Percentiles rank a stretch among this genome's conserved stretches.
These are phyloP conservation scores for Neosilurus hyrtlii DNA, from an alignment of 2,797 vertebrate species.

Conservation along the genomic window DNA sequence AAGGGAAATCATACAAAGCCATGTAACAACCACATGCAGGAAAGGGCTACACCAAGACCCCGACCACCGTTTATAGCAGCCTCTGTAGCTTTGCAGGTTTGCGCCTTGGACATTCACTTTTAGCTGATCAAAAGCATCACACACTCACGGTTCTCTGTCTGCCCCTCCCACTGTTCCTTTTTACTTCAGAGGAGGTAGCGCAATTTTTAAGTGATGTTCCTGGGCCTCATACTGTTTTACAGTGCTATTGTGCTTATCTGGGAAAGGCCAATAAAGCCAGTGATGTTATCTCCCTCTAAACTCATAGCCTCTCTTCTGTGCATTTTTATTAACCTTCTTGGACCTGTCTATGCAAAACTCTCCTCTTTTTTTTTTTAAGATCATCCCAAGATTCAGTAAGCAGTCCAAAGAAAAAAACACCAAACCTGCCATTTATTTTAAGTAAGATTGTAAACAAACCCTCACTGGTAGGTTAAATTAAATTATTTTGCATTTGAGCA, in stretches of 20 bases:
- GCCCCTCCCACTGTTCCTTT: slow-evolving; percentile 54
- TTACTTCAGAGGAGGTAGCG: slow-evolving; percentile 56
- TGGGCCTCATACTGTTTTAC: slow-evolving; percentile 68
- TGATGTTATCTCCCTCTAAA: slow-evolving; percentile 69
- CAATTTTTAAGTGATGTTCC: slow-evolving; percentile 61
- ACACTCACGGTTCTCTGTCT: slow-evolving; percentile 31
- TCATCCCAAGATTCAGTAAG: slow-evolving; percentile 39
- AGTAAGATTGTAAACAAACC: slow-evolving; percentile 24
- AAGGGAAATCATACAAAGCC: slow-evolving; percentile 44
- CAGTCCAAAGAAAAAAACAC: slow-evolving; percentile 9
- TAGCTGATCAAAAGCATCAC: slow-evolving; percentile 60
- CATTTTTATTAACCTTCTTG: slow-evolving; percentile 67
- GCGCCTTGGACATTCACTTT: slow-evolving; percentile 61
- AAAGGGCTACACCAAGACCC: slow-evolving; percentile 55
- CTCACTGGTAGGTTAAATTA: background rate
- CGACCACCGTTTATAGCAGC: slow-evolving; percentile 62
- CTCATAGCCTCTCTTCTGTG: slow-evolving; percentile 63
- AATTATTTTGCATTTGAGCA: background rate
- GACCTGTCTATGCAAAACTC: slow-evolving; percentile 40
- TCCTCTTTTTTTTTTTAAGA: slow-evolving; percentile 52
- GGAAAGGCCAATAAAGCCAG: slow-evolving; percentile 58
- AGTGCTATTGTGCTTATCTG: slow-evolving; percentile 72
- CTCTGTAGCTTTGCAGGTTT: slow-evolving; percentile 54
- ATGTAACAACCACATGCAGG: slow-evolving; percentile 42
- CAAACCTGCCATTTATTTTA: slow-evolving; percentile 5